Percentiles rank a stretch among this genome's conserved stretches.
Conservation (phyloP, 2,113 vertebrate species). For the Muntiacus reevesi region DNA sequence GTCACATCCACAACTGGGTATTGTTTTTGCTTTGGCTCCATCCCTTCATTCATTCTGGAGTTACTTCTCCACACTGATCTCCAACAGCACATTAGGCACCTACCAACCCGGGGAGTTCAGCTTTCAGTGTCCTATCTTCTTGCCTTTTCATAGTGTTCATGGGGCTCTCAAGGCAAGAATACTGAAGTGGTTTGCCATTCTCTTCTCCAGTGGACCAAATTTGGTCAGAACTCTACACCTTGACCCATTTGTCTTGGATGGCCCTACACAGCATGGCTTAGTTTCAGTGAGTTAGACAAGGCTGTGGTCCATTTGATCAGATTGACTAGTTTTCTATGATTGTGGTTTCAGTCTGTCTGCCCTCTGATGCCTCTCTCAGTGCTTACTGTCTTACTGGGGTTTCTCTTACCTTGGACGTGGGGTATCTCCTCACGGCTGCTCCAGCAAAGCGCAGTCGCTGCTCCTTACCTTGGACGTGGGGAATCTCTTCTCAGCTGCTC, state of each 20-base stretch:
- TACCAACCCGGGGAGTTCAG: background rate
- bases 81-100: background rate
- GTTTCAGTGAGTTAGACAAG: background rate
- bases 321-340: background rate
- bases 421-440: background rate
- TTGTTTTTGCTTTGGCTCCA: background rate
- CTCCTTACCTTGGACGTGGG: no score
- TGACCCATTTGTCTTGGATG: background rate
- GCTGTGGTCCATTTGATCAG: background rate
- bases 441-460: no score
- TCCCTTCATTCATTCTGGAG: background rate
- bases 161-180: background rate
- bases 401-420: background rate
- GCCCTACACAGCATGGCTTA: background rate
- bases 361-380: background rate
- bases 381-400: background rate
- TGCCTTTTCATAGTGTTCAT: background rate
- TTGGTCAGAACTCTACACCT: background rate
- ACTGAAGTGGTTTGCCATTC: background rate
- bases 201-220: background rate
- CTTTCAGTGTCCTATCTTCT: background rate
- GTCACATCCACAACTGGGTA: background rate
- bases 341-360: background rate
- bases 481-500: fast-evolving
- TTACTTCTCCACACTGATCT: background rate